Conservation (phyloP, 2,113 vertebrate genomes). For the Phoxinus phoxinus region DNA sequence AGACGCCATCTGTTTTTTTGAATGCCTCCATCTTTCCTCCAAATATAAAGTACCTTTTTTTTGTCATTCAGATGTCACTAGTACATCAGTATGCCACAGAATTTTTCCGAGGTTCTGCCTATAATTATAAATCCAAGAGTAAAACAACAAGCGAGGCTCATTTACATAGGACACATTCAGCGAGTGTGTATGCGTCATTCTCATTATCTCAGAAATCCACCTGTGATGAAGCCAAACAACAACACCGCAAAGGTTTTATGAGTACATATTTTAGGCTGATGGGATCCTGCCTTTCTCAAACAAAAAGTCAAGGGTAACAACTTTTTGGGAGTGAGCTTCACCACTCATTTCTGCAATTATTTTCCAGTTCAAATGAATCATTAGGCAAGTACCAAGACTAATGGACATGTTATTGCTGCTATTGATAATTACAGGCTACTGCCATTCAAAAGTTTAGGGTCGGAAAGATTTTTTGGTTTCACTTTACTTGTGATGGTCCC, state of each 20-base stretch:
- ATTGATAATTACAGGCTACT: background rate
- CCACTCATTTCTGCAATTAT: background rate
- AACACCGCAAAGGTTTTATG: background rate
- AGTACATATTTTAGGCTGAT: constrained; percentile 9
- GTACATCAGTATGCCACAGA: background rate
- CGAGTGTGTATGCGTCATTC: background rate
- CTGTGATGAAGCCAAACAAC: constrained; percentile 12
- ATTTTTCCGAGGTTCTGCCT: background rate
- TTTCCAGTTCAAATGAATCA: constrained; percentile 1
- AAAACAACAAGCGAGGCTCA: constrained; percentile 16
- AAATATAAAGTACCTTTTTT: constrained; percentile 2
- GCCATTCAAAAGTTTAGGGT: background rate
- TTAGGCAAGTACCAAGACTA: background rate
- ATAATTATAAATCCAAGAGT: constrained; percentile 12
- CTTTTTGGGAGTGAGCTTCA: background rate
- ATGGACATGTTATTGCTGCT: background rate
- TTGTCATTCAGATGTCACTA: constrained; percentile 20
- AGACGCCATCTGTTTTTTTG: background rate
- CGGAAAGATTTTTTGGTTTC: background rate
- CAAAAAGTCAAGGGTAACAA: constrained; percentile 10
- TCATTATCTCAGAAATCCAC: constrained; percentile 34
- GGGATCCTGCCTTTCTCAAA: background rate
- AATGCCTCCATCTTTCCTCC: background rate
- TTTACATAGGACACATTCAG: constrained; percentile 24
- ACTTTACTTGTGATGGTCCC: too few relatives aligned